A percentile compares a stretch with the other conserved stretches of the same genome.
Evolutionary conservation across 2,113 vertebrate species (phyloP).

Genomic region (Electrona antarctica): DNA sequence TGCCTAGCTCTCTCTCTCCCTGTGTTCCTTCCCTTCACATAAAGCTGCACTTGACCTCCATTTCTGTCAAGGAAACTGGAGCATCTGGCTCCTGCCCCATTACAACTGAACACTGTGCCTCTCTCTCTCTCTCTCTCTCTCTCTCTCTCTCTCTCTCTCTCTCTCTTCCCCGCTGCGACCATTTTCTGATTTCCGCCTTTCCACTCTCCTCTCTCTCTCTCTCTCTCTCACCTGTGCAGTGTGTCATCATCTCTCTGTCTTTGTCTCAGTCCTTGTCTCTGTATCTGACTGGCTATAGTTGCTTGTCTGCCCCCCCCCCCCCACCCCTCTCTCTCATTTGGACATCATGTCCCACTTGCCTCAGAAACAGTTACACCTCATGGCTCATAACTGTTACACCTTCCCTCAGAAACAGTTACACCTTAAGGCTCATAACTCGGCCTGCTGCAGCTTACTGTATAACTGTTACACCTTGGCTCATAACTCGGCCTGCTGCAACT

Average conservation of each 20-base stretch:
- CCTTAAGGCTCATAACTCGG: conserved; percentile 46
- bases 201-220: conserved; percentile 33
- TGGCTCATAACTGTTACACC: conserved; percentile 43
- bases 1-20: conserved; percentile 33
- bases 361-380: conserved; percentile 31
- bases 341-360: conserved; percentile 47
- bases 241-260: neutral
- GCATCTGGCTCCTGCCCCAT: conserved; percentile 75
- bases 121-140: conserved; percentile 33
- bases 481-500: conserved; percentile 58
- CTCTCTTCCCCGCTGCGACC: conserved; percentile 27
- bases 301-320: neutral
- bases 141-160: conserved; percentile 45
- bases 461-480: conserved; percentile 36
- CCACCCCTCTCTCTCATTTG: neutral
- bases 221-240: neutral
- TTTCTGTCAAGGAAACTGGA: conserved; percentile 81
- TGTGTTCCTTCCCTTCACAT: conserved; percentile 67
- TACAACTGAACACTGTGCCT: conserved; percentile 46
- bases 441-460: conserved; percentile 60
- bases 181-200: no score
- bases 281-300: no score
- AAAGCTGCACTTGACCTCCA: conserved; percentile 82
- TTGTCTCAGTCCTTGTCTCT: neutral
- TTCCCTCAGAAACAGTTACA: no score